Evolutionary conservation across 2,888 invertebrate species (phyloP), one percentile per base, ranked within the genome.

Genomic region (Pogonocherus hispidulus): DNA sequence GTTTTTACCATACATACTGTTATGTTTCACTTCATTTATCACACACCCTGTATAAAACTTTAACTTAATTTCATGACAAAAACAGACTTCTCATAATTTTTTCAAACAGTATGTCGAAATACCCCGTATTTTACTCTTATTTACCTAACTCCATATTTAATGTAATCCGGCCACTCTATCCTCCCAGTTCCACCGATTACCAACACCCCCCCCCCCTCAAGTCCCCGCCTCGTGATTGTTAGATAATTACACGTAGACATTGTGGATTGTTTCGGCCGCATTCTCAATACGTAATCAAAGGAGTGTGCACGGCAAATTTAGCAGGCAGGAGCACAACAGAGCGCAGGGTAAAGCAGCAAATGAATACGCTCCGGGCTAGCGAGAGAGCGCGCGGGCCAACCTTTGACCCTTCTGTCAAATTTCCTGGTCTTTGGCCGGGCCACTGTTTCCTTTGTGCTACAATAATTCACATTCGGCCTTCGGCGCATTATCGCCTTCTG

Each of bases 361-460:
- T 78, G 79, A 78, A 78, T 73, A 76, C 73, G 79, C 78, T 75
- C 64, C 49, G 54, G 77, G 78, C 78, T 51, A 55, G 62, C 72
- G 69, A 65, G 70, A 27, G 47, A 59, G 66, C 67, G 66, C 67
- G 65, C 66, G 57, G 57, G 57, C 72, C 69, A 69, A 73, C 83
- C 83, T 84, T 84, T 83, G 83, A 83, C 83, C 83, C 81, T 80
- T 76, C 81, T 80, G 81, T 83, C 83, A 84, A 84, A 83, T 84
- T 84, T 83, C 84, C 83, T 83, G 84, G 82, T 82, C 82, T 84
- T 83, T 79, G 80, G 80, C 72, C 78, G 81, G 79, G 80, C 80
- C 78, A 78, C 74, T 80, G 80, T 82, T 82, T 80, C 82, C 83
- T 83, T 84, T 84, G 84, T 83, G 81, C 79, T 79, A 77, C 76